Evolutionary conservation across 2,797 vertebrate genomes (phyloP), one percentile per base, ranked within the genome.

Genomic region (Catamblyrhynchus diadema): DNA sequence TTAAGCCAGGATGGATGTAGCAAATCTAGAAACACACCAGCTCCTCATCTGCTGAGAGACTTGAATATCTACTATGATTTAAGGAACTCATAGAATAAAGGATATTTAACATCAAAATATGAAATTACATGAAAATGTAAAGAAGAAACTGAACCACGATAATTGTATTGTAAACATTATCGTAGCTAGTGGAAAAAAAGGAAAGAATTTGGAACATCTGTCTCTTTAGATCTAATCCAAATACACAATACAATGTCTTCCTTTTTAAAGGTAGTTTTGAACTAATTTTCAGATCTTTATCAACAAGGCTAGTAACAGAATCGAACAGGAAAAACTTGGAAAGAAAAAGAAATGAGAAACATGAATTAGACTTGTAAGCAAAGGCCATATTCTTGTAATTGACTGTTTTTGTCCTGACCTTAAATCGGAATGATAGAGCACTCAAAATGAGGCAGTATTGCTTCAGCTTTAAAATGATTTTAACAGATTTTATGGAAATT

Each of bases 391-490:
- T 80, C 25, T 35, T 81, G 3, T 66, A 88, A 59, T 51, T 64
- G 27, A n/a, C 12, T 8, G 11, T 4, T 90, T 84, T 77, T 75
- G 27, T 37, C 8, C 12, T 32, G 25, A 59, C 8, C 28, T 90
- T 84, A 92, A 73, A 48, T 41, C 19, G 4, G 12, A 91, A 77
- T 48, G n/a, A 66, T 10, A 74, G 12, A 0, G 0, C 21, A 44
- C 60, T 56, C 10, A 45, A 65, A 61, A 77, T n/a, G 22, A 85
- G 71, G 39, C 4, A 53, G 10, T 23, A 72, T 88, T 95, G 53
- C 39, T 86, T 78, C 57, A 93, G 45, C 65, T 83, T 91, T 94
- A 75, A 94, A 86, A 93, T 50, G 5, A 87, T 90, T 94, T 91
- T 72, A 81, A 92, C 91, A 86, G 30, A 22, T 91, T 80, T 73